phyloP scores from a whole-genome alignment of 2,113 vertebrate genomes.

The Nothoprocta pentlandii region DNA sequence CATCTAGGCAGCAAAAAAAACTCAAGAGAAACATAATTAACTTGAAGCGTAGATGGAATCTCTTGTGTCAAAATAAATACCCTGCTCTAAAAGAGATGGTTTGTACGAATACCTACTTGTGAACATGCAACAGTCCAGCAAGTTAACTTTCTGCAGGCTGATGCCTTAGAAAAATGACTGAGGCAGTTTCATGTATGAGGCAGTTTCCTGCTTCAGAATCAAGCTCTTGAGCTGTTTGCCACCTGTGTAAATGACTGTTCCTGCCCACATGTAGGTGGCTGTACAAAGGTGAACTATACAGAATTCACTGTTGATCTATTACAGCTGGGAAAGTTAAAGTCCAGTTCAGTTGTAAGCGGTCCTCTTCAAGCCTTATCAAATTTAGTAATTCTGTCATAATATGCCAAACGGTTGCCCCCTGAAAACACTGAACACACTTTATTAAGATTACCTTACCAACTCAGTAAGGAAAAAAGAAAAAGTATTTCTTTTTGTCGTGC shows the following conservation, averaged over 20 bases:
- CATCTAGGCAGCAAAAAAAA: conserved; percentile 54
- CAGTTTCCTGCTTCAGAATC: neutral
- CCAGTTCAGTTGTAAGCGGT: neutral
- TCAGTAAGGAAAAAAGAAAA: neutral
- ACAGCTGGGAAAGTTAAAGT: neutral
- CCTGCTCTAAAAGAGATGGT: neutral
- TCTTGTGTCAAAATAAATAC: conserved; percentile 1
- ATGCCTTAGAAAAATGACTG: neutral
- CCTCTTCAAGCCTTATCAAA: neutral
- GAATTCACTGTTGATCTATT: neutral
- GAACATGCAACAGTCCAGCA: neutral
- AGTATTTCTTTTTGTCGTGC: neutral
- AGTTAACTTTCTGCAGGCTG: neutral
- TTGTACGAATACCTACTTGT: neutral
- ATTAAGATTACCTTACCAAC: neutral
- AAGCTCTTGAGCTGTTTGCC: neutral
- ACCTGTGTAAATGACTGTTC: neutral
- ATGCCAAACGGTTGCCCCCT: neutral
- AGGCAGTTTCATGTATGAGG: no score
- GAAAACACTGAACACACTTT: no score
- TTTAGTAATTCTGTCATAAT: neutral
- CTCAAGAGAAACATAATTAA: conserved; percentile 40
- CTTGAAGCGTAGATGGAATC: conserved; percentile 1
- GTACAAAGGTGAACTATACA: neutral
- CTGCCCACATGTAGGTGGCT: neutral